Conservation (phyloP, 2,797 vertebrate species). For the Sebastes reedi region DNA sequence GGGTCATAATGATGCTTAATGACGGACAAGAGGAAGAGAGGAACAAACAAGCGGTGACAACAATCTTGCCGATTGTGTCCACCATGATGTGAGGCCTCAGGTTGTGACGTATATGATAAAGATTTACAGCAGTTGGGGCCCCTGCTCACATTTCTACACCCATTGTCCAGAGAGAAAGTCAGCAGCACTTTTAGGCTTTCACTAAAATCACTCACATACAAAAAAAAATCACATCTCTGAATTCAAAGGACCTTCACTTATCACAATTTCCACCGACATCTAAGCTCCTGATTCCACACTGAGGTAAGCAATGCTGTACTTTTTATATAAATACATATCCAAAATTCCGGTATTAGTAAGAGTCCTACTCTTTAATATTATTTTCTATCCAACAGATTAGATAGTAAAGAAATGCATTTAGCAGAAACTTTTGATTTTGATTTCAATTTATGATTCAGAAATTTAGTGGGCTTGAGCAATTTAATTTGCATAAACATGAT, state of each 20-base stretch:
- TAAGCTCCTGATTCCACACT: neutral
- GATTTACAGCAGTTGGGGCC: neutral
- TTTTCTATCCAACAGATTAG: neutral
- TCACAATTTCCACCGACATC: neutral
- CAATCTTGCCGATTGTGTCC: constrained; percentile 68
- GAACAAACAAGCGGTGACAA: constrained; percentile 81
- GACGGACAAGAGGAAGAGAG: constrained; percentile 80
- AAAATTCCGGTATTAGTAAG: neutral
- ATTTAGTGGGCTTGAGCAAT: neutral
- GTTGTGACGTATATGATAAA: constrained; percentile 63
- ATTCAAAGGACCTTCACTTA: neutral
- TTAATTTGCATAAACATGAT: neutral
- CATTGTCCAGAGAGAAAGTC: constrained; percentile 32
- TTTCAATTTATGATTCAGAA: neutral
- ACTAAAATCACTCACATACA: neutral
- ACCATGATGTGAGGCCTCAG: constrained; percentile 58
- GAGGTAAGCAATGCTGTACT: constrained; percentile 48
- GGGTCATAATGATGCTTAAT: constrained; percentile 84
- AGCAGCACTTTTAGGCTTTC: constrained; percentile 13
- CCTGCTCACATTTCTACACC: constrained; percentile 45
- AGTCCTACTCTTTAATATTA: neutral
- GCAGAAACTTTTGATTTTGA: neutral
- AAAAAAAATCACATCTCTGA: neutral
- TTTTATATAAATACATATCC: neutral
- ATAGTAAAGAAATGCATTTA: neutral